Base-by-base conservation (phyloP, 92 coral and sea anemone genomes). In the Epizoanthus ramosus region DNA sequence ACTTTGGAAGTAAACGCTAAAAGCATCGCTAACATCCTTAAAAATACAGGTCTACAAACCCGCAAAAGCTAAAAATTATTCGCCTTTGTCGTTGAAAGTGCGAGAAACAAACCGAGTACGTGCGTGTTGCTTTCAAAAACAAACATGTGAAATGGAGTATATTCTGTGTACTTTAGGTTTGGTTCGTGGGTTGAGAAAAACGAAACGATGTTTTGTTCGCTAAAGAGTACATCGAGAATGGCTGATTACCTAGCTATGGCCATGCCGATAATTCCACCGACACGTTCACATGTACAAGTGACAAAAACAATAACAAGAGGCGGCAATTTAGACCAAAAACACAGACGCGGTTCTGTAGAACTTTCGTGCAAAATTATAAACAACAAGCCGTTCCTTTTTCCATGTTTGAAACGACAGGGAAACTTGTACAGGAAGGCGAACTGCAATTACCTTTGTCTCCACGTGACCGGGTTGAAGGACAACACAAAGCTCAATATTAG, bases 121-220 rank as follows among this genome's bases (percentile, higher is more conserved):
- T 67, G 71, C 22, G n/a, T 15, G 50, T 67, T 21, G 23, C 28
- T 65, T 21, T 65, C 17, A 67, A 67, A 67, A 67, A 41, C 28
- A 67, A 67, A 67, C 72, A 33, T 67, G 41, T 19, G 14, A 67
- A 67, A 33, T 67, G 50, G 47, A 67, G 72, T 43, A 28, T 2
- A 28, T 33, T 12, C 28, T 18, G 10, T 31, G 10, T 16, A 5
- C 72, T 67, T 67, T 67, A 28, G 50, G 21, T 31, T 16, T 16
- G 6, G 35, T 33, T 65, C n/a, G n/a, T 41, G 39, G 47, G 14
- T 66, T 16, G 39, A 66, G 19, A 31, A 66, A 4, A 13, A 66
- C 35, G 9, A 59, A 67, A 67, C 31, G 16, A 8, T 17, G 28
- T 4, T 15, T 31, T 33, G 8, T 33, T 39, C 22, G 16, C 5